Percentiles rank a stretch among this genome's conserved stretches.
phyloP scores from a whole-genome alignment of 2,797 vertebrate genomes.

The Peromyscus attwateri region DNA sequence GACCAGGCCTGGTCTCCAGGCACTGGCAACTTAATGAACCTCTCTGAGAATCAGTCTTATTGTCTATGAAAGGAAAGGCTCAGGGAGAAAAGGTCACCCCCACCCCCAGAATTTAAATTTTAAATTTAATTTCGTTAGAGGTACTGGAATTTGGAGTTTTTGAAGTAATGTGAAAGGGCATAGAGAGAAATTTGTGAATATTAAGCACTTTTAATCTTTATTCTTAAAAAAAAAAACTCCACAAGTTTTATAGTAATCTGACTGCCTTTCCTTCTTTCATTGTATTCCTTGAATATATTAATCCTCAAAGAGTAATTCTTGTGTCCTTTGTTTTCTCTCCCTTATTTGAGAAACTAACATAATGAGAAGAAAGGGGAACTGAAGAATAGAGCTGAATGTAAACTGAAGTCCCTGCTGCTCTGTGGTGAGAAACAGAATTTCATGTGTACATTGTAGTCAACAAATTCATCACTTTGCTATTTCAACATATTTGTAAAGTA shows the following conservation, averaged over 20 bases:
- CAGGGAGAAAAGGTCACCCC: not conserved
- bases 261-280: not conserved
- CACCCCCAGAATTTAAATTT: constrained; percentile 60
- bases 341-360: constrained; percentile 41
- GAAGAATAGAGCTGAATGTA: not conserved
- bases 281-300: constrained; percentile 36
- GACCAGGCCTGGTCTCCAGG: not conserved
- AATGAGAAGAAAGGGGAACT: not conserved
- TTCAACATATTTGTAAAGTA: constrained; percentile 33
- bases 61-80: not conserved
- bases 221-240: not conserved
- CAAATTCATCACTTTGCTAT: constrained; percentile 1
- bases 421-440: not conserved
- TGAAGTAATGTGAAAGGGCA: constrained; percentile 33
- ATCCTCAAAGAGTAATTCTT: constrained; percentile 23
- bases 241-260: constrained; percentile 34
- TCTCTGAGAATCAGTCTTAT: not conserved
- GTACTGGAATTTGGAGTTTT: constrained; percentile 32
- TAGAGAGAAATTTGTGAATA: not conserved
- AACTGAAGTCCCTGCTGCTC: not conserved
- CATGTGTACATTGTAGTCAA: not conserved
- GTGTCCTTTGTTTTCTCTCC: not conserved
- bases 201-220: constrained; percentile 42
- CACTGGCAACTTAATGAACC: not conserved
- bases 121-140: constrained; percentile 64